Percentiles rank a stretch among this genome's conserved stretches.
phyloP scores from a whole-genome alignment of 2,113 vertebrate genomes.

The Paramormyrops kingsleyae region DNA sequence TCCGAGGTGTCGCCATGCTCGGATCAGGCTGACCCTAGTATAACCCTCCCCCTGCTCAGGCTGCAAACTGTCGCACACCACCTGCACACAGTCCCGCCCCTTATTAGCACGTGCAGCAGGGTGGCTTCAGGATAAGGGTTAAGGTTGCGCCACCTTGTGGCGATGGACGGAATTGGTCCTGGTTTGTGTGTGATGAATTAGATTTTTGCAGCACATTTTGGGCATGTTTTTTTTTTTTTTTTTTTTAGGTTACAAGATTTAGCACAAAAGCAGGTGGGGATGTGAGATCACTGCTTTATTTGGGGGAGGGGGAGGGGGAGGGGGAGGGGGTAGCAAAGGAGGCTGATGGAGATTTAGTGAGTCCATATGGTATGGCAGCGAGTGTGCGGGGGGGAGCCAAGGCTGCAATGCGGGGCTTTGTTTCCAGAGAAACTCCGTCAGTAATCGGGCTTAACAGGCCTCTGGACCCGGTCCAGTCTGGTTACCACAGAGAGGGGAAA shows the following conservation, averaged over 20 bases:
- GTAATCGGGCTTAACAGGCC: constrained; percentile 23
- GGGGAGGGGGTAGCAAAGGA: background rate
- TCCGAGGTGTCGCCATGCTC: background rate
- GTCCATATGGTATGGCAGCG: constrained; percentile 23
- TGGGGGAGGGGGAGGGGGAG: background rate
- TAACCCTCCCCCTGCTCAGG: background rate
- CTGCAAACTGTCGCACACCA: background rate
- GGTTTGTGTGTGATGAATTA: background rate
- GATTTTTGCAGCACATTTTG: background rate
- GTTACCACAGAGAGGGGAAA: background rate
- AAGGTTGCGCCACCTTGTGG: background rate
- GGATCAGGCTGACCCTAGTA: background rate
- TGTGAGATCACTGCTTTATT: background rate
- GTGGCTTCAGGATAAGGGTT: background rate
- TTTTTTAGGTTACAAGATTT: background rate
- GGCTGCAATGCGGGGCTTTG: constrained; percentile 14
- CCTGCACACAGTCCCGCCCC: background rate
- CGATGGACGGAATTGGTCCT: background rate
- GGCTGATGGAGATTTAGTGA: constrained; percentile 14
- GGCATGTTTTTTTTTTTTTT: too few species aligned
- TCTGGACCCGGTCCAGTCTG: background rate
- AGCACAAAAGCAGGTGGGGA: background rate
- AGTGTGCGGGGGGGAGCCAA: background rate
- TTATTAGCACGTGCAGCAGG: background rate
- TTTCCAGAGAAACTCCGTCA: constrained; percentile 11